Base-by-base conservation (phyloP, 2,888 invertebrate genomes). In the Rhagium mordax region DNA sequence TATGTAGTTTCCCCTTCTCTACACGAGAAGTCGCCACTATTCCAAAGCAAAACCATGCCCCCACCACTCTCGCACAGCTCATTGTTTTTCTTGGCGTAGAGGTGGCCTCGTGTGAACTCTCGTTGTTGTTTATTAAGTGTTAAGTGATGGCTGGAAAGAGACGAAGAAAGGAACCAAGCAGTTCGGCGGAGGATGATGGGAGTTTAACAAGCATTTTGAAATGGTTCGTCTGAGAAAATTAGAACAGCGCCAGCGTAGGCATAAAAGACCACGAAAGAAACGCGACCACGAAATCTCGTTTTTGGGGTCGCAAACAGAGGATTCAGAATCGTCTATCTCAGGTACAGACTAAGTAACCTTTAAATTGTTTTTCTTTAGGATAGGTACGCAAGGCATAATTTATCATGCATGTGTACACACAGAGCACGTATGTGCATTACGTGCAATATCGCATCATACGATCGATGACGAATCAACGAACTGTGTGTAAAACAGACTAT, bases 1-100 rank as follows among this genome's bases (percentile, higher is more conserved):
- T n/a, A n/a, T n/a, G n/a, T n/a, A n/a, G n/a, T n/a, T n/a, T n/a
- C n/a, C n/a, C n/a, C n/a, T n/a, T n/a, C n/a, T n/a, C n/a, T n/a
- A n/a, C n/a, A n/a, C n/a, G n/a, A n/a, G n/a, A n/a, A n/a, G n/a
- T n/a, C n/a, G n/a, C n/a, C n/a, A n/a, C n/a, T n/a, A n/a, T n/a
- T n/a, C n/a, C n/a, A n/a, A n/a, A n/a, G n/a, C n/a, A n/a, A 27
- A 27, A 27, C 49, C 49, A 49, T 0, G 16, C 21, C 21, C 10
- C 13, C 21, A 20, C 5, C 13, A 13, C 24, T 21, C 55, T 55
- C 55, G 1, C 3, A 13, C n/a, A 20, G 13, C 55, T 55, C 55
- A 55, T 55, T 55, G 21, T 55, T 55, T 55, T 55, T 55, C 55
- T 55, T 55, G 55, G 55, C 55, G 55, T 21, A 20, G 8, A n/a